Evolutionary conservation across 2,113 vertebrate species (phyloP), one percentile per base, ranked within the genome.

Genomic region (Cololabis saira): DNA sequence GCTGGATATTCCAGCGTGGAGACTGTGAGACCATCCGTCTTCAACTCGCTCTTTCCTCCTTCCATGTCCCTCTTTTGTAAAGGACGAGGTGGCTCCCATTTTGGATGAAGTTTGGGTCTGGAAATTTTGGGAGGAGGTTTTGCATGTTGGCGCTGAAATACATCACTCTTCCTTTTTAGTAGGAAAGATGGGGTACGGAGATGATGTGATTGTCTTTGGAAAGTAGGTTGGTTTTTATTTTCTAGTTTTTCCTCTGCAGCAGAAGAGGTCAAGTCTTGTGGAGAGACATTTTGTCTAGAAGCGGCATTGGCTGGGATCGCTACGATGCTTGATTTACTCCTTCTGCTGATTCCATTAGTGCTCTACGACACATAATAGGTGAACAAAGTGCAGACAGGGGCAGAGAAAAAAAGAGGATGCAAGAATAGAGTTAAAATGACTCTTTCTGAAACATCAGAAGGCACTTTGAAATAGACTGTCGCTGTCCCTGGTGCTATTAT

Each of bases 141-240:
- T 10, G n/a, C 47, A n/a, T n/a, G 18, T 43, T 74, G 48, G 1
- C 17, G 18, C 14, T 74, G 50, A 21, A 12, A 52, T 12, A 22
- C 17, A 49, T 76, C 79, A 21, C 21, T 27, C 24, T 77, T 89
- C 59, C 88, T 84, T 75, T 90, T 90, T 13, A 75, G 56, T 1
- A 44, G 4, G 18, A 73, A 70, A 8, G 71, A 55, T 4, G 49
- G 51, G 15, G 50, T 50, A 10, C 30, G 2, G 7, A 15, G 37
- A 37, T 19, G 40, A 21, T 14, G 27, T 58, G 33, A 24, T 12
- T 16, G 16, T 21, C n/a, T 33, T 24, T 19, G 27, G n/a, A 15
- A 33, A 27, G 37, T 5, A n/a, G 9, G 17, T 3, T 43, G 18
- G 4, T 10, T 49, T 57, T 1, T 30, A 18, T 27, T 66, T 62